phyloP scores from a whole-genome alignment of 2,888 invertebrate genomes.

The Drosophila percnosoma region DNA sequence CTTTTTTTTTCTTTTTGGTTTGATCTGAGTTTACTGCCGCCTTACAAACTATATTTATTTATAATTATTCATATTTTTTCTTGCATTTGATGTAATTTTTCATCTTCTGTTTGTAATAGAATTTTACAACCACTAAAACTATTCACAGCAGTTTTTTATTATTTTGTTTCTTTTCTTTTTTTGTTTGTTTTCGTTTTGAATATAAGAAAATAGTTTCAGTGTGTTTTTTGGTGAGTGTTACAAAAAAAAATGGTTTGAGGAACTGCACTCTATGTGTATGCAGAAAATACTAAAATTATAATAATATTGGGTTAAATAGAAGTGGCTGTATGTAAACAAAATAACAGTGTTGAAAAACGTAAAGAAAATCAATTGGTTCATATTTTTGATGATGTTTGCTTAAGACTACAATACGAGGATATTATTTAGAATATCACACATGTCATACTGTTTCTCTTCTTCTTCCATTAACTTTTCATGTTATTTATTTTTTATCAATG shows the following conservation, averaged over 20 bases:
- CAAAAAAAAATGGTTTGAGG: conserved; percentile 5
- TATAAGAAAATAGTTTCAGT: conserved; percentile 56
- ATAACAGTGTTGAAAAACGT: conserved; percentile 35
- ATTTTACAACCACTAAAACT: conserved; percentile 83
- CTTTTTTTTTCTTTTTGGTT: conserved; percentile 2
- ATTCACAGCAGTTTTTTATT: conserved; percentile 82
- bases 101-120: conserved; percentile 53
- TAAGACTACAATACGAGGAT: conserved; percentile 73
- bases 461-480: conserved; percentile 5
- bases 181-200: conserved; percentile 34
- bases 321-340: conserved; percentile 46
- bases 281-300: conserved; percentile 14
- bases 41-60: conserved; percentile 66
- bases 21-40: conserved; percentile 47
- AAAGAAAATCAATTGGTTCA: conserved; percentile 5
- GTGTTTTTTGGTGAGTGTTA: conserved; percentile 16
- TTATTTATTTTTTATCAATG: conserved; percentile 18
- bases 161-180: background rate
- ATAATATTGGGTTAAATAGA: conserved; percentile 11
- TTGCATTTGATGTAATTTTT: conserved; percentile 26
- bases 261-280: conserved; percentile 17
- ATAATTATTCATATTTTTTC: conserved; percentile 49
- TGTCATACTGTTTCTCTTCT: conserved; percentile 54
- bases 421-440: conserved; percentile 81
- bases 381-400: conserved; percentile 30